These are phyloP conservation scores for Oxyruncus cristatus DNA, from an alignment of 2,113 vertebrate genomes.

Conservation along the genomic window DNA sequence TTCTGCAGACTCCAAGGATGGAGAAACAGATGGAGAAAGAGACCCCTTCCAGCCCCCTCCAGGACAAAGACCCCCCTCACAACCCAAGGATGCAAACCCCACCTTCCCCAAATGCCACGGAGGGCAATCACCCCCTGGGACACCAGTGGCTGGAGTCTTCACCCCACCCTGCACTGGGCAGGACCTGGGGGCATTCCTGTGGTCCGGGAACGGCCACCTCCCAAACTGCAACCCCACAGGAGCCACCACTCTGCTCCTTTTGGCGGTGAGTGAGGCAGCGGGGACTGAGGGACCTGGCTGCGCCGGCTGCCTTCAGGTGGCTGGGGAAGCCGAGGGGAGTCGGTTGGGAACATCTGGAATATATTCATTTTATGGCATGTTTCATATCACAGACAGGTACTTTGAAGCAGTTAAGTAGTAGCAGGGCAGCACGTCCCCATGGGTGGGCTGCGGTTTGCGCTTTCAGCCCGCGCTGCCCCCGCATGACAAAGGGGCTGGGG, in stretches of 20 bases:
- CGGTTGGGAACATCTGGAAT: slow-evolving; percentile 74
- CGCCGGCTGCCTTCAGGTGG: slow-evolving; percentile 52
- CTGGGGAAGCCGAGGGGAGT: background rate
- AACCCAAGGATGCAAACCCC: background rate
- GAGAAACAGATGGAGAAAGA: background rate
- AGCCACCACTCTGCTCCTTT: rapidly evolving
- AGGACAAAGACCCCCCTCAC: background rate
- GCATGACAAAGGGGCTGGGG: slow-evolving; percentile 67
- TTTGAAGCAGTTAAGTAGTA: slow-evolving; percentile 70
- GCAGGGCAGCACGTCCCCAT: slow-evolving; percentile 65
- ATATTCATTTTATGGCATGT: slow-evolving; percentile 69
- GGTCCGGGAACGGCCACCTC: rapidly evolving
- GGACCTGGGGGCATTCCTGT: background rate
- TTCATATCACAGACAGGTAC: slow-evolving; percentile 75
- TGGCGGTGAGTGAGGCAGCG: rapidly evolving
- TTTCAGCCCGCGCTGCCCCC: slow-evolving; percentile 68
- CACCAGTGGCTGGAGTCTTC: background rate
- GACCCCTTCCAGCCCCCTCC: rapidly evolving
- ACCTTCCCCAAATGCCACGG: rapidly evolving
- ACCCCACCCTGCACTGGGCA: rapidly evolving
- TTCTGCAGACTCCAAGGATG: background rate
- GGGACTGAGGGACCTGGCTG: background rate
- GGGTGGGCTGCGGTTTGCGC: slow-evolving; percentile 74
- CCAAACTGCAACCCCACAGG: rapidly evolving
- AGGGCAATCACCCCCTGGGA: background rate